Base-by-base conservation (phyloP, 2,888 invertebrate species). In the Suillia variegata region DNA sequence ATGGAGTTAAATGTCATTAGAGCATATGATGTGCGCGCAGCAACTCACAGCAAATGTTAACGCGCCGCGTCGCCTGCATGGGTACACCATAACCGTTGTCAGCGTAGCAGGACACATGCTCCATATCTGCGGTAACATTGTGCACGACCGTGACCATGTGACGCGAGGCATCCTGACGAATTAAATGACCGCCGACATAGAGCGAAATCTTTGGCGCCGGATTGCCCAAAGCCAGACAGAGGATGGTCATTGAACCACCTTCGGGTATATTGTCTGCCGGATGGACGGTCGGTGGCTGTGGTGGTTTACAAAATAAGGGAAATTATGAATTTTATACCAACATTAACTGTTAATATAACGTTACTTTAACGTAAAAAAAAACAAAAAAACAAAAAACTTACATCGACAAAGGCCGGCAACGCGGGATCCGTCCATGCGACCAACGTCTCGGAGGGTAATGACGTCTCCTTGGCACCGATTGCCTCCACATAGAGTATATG, bases 351-450 rank as follows among this genome's bases (percentile, higher is more conserved):
- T n/a, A n/a, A n/a, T n/a, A n/a, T n/a, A n/a, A n/a, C n/a, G n/a
- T n/a, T n/a, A n/a, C n/a, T n/a, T n/a, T n/a, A n/a, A n/a, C n/a
- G n/a, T n/a, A n/a, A n/a, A n/a, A n/a, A n/a, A n/a, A n/a, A n/a
- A n/a, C n/a, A n/a, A n/a, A n/a, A n/a, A n/a, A n/a, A n/a, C n/a
- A n/a, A n/a, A n/a, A n/a, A 38, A 73, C 79, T 81, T 79, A 92
- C 92, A 87, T 93, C 93, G 17, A 94, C 93, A 81, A 90, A 92
- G 0, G 93, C 92, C 0, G 93, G 93, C 73, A 92, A 88, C 0
- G 93, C 92, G 0, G 93, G 93, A 80, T 93, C 93, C 5, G 93
- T 93, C 93, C 93, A 93, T 0, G 91, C 92, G 59, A 93, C 85
- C 22, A 94, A 79, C 0, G 92, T 93, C 81, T 94, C 93, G 0